Conservation (phyloP, 2,888 invertebrate genomes). For the Hirtodrosophila histrioides region DNA sequence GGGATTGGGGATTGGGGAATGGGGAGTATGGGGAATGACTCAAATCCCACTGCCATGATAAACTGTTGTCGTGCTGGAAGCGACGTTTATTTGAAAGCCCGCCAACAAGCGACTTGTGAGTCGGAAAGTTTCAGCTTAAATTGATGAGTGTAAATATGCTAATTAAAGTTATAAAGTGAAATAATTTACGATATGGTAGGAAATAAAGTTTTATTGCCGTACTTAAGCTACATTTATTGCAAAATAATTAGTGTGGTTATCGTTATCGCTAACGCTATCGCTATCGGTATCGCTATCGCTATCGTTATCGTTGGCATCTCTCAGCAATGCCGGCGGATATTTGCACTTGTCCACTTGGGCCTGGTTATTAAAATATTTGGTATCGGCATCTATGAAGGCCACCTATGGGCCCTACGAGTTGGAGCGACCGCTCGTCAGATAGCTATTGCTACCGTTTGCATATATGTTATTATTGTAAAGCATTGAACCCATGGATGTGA, state of each 20-base stretch:
- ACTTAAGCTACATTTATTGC: constrained; percentile 81
- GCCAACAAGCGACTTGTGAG: not conserved
- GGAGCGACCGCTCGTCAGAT: constrained; percentile 55
- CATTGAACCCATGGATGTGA: constrained; percentile 85
- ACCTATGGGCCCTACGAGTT: constrained; percentile 50
- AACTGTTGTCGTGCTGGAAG: constrained; percentile 33
- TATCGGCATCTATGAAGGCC: constrained; percentile 45
- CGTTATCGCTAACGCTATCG: constrained; percentile 43
- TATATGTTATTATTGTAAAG: constrained; percentile 76
- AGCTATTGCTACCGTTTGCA: constrained; percentile 29
- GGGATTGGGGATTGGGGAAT: constrained; percentile 31
- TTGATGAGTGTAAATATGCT: constrained; percentile 65
- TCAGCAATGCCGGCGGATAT: constrained; percentile 39
- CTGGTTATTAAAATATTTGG: constrained; percentile 57
- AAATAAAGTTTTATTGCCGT: constrained; percentile 77
- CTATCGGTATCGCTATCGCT: constrained; percentile 38
- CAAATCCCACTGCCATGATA: constrained; percentile 57
- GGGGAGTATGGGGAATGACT: constrained; percentile 63
- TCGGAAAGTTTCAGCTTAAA: constrained; percentile 37
- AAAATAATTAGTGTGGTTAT: constrained; percentile 77
- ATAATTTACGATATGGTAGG: constrained; percentile 74
- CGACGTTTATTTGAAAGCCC: too few species aligned
- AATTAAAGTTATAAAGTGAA: constrained; percentile 76
- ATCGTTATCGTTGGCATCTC: constrained; percentile 30
- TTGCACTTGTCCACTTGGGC: constrained; percentile 72